Conservation (phyloP, 2,113 vertebrate genomes). For the Pseudorhombus dupliciocellatus region DNA sequence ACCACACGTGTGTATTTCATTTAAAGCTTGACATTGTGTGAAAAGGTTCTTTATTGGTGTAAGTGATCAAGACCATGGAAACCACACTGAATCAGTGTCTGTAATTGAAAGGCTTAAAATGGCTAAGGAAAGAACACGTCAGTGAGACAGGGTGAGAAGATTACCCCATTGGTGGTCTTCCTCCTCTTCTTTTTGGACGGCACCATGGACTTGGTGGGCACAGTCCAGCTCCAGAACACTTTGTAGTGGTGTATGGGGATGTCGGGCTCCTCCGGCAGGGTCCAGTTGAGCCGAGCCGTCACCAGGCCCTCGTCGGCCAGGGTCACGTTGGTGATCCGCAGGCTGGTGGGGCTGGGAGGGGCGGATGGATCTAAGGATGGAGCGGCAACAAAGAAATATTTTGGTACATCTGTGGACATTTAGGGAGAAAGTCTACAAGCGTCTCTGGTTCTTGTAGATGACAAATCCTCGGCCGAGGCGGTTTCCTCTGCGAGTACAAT, state of each 20-base stretch:
- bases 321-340: conserved; percentile 85
- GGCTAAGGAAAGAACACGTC: conserved; percentile 3
- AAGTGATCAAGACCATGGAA: conserved; percentile 53
- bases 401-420: conserved; percentile 47
- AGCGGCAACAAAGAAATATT: conserved; percentile 27
- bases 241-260: conserved; percentile 95
- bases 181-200: conserved; percentile 91
- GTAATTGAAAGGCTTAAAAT: conserved; percentile 39
- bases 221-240: conserved; percentile 93
- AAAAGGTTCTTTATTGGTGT: conserved; percentile 60
- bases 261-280: conserved; percentile 87
- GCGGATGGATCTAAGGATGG: conserved; percentile 86
- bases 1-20: conserved; percentile 52
- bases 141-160: conserved; percentile 28
- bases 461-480: conserved; percentile 15
- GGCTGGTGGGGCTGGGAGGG: conserved; percentile 85
- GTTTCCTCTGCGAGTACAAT: conserved; percentile 8
- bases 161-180: conserved; percentile 90
- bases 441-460: conserved; percentile 21
- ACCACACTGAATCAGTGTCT: conserved; percentile 39
- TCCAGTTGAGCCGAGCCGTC: conserved; percentile 86
- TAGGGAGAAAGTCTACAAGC: conserved; percentile 10
- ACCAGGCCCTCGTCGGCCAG: conserved; percentile 81
- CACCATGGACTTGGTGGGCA: conserved; percentile 83
- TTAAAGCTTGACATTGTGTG: conserved; percentile 42